Conservation (phyloP, 2,113 vertebrate genomes). For the Leucopsar rothschildi region DNA sequence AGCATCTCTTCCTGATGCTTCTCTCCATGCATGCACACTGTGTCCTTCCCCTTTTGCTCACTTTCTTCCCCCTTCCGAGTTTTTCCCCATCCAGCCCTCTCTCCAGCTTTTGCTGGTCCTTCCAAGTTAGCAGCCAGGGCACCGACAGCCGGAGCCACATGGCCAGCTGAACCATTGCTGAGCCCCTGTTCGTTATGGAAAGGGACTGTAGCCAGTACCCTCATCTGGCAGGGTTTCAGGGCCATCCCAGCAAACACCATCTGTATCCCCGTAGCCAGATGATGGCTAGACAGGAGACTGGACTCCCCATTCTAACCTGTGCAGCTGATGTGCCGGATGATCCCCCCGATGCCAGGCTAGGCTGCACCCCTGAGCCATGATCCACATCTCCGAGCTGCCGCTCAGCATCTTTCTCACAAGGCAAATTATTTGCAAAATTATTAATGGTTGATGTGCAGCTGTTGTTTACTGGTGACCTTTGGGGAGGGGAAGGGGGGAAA, state of each 20-base stretch:
- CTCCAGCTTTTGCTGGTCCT: neutral
- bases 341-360: neutral
- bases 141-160: rapidly evolving
- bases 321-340: rapidly evolving
- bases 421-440: neutral
- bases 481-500: neutral
- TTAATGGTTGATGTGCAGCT: neutral
- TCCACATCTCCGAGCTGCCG: neutral
- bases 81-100: neutral
- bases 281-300: neutral
- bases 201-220: neutral
- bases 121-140: neutral
- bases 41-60: neutral
- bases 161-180: rapidly evolving
- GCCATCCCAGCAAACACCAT: neutral
- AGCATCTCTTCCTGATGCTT: neutral
- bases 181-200: neutral
- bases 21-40: rapidly evolving
- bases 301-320: neutral
- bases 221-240: neutral
- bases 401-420: neutral
- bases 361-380: neutral
- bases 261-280: neutral
- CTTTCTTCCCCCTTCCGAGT: neutral
- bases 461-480: conserved; percentile 2